Evolutionary conservation across 2,113 vertebrate species (phyloP).

Genomic region (Aleadryas rufinucha): DNA sequence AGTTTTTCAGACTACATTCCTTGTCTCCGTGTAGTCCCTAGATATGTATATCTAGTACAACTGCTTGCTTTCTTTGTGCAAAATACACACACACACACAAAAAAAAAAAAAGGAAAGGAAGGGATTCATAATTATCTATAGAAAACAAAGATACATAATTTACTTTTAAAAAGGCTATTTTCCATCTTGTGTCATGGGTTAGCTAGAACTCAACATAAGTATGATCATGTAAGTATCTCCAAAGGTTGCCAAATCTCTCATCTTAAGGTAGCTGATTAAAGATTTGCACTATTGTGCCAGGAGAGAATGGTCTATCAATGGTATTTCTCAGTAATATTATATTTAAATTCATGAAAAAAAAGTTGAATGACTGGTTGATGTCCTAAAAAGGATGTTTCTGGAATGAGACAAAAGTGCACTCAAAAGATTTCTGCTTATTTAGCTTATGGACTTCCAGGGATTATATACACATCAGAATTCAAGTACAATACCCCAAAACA

Average conservation of each 20-base stretch:
- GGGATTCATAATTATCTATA: background rate
- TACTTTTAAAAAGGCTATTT: background rate
- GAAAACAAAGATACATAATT: background rate
- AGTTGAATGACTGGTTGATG: background rate
- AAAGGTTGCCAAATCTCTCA: background rate
- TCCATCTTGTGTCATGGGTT: background rate
- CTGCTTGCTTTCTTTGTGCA: background rate
- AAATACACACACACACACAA: background rate
- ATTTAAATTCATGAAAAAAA: background rate
- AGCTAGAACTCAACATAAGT: background rate
- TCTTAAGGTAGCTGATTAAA: background rate
- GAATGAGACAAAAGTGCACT: background rate
- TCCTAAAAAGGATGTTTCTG: background rate
- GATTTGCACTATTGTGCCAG: background rate
- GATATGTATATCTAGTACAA: background rate
- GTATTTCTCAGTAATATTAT: background rate
- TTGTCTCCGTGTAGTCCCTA: background rate
- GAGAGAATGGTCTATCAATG: background rate
- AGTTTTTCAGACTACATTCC: background rate
- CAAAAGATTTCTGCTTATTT: background rate
- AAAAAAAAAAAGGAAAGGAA: background rate
- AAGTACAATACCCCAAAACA: background rate
- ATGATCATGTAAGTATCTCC: background rate
- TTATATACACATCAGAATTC: background rate
- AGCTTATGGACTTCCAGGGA: background rate